These are phyloP conservation scores for Erpobdella octoculata DNA, from an alignment of 2,888 invertebrate genomes.

Conservation along the genomic window DNA sequence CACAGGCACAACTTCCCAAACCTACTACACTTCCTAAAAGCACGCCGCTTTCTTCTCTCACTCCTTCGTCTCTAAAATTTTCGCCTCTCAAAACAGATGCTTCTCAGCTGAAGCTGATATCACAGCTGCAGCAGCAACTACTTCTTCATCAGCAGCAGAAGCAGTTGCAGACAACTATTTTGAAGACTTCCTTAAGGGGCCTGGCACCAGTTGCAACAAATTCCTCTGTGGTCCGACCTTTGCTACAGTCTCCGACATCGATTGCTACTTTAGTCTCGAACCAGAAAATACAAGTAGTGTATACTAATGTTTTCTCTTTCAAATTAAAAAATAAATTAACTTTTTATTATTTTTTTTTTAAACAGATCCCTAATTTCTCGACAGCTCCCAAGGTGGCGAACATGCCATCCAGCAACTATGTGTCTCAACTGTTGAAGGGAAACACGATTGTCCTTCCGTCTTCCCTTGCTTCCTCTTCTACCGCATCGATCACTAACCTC, in stretches of 20 bases:
- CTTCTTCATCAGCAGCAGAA: constrained; percentile 12
- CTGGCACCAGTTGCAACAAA: no score
- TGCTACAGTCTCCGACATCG: not conserved
- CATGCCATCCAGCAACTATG: not conserved
- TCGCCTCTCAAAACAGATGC: not conserved
- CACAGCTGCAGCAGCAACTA: constrained; percentile 20
- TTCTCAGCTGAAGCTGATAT: not conserved
- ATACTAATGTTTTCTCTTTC: no score
- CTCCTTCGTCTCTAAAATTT: not conserved
- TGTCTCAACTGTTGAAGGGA: not conserved
- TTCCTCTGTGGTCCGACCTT: not conserved
- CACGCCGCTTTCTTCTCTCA: no score
- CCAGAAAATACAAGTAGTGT: not conserved
- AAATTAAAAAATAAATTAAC: no score
- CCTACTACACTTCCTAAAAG: no score
- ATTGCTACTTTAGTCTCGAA: not conserved
- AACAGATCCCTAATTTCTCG: not conserved
- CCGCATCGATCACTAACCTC: not conserved
- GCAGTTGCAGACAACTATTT: not conserved
- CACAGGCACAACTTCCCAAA: no score
- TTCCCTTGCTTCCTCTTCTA: not conserved
- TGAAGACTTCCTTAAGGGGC: not conserved
- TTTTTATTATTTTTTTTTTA: no score
- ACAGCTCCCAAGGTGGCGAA: not conserved
- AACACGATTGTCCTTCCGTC: not conserved